Conservation (phyloP, 2,888 invertebrate species). For the Orthonevra nobilis region DNA sequence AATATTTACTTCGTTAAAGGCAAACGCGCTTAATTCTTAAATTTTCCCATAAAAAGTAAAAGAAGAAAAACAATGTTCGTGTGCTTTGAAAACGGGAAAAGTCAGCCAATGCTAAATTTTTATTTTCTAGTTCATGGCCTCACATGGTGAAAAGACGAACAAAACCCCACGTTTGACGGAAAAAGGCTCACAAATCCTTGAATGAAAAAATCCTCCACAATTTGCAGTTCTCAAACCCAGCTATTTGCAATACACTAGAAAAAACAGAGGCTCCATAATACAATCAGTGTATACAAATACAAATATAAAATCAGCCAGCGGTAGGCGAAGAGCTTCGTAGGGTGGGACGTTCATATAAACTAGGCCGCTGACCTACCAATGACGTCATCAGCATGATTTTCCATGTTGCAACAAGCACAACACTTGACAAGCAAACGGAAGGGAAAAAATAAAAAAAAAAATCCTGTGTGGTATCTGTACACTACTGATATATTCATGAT, state of each 20-base stretch:
- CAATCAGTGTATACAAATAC: slow-evolving; percentile 42
- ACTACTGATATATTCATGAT: slow-evolving; percentile 5
- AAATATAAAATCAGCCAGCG: slow-evolving; percentile 8
- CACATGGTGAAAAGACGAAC: slow-evolving; percentile 29
- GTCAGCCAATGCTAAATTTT: slow-evolving; percentile 48
- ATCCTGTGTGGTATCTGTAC: slow-evolving; percentile 11
- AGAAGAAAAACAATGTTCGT: slow-evolving; percentile 9
- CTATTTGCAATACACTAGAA: slow-evolving; percentile 2
- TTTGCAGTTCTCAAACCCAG: slow-evolving; percentile 40
- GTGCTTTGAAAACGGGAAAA: not conserved
- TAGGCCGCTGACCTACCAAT: slow-evolving; percentile 80
- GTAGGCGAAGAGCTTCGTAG: slow-evolving; percentile 10
- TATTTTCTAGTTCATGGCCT: slow-evolving; percentile 65
- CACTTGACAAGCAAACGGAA: slow-evolving; percentile 34
- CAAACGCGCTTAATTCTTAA: no score
- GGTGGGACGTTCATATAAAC: slow-evolving; percentile 71
- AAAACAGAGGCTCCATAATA: slow-evolving; percentile 23
- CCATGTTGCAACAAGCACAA: slow-evolving; percentile 66
- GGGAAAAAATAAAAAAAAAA: slow-evolving; percentile 1
- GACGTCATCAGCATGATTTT: slow-evolving; percentile 77
- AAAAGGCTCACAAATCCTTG: slow-evolving; percentile 36
- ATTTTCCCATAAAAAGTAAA: not conserved
- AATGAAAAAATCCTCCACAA: slow-evolving; percentile 40
- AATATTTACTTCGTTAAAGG: no score
- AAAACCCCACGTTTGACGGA: not conserved